Base-by-base conservation (phyloP, 2,888 invertebrate species). In the Polydesmus complanatus region DNA sequence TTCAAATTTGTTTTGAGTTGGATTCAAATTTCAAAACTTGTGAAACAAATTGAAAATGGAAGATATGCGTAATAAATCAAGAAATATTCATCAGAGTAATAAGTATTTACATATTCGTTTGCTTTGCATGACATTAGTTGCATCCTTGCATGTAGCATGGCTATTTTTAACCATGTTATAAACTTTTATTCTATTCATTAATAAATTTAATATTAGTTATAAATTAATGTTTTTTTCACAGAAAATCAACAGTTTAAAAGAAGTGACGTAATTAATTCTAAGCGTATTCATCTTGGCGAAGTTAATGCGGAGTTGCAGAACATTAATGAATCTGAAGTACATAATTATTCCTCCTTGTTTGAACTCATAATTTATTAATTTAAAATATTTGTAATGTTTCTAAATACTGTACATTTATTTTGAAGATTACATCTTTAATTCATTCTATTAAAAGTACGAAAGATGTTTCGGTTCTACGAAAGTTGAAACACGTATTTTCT, bases 271-370 rank as follows among this genome's bases (percentile, higher is more conserved):
- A 23, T 23, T 11, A 60, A 48, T n/a, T 14, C 47, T 1, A 60
- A 60, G 5, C 54, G 60, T 19, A 19, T 54, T n/a, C 60, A 60
- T 25, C 48, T 54, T 18, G 54, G 48, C 21, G 60, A 60, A 3
- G 18, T 54, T n/a, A 47, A 60, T 25, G 25, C 21, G 3, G 54
- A 60, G 48, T 25, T 1, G 18, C 23, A 48, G 21, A 18, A 54
- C 14, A n/a, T 60, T 27, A 21, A n/a, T n/a, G n/a, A n/a, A n/a
- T n/a, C 59, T 5, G 22, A 3, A 5, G 52, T 53, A 19, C 25
- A 54, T 51, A 53, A 53, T 5, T 5, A 3, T 22, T 52, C 18
- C 23, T 2, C 14, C 21, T 48, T 57, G 22, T 47, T 56, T 1
- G 18, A n/a, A 47, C 22, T n/a, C 21, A 56, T 2, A 19, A 19